Base-by-base conservation (phyloP, 37 sponge, comb jelly and placozoan genomes). In the Hormiphora californensis region DNA sequence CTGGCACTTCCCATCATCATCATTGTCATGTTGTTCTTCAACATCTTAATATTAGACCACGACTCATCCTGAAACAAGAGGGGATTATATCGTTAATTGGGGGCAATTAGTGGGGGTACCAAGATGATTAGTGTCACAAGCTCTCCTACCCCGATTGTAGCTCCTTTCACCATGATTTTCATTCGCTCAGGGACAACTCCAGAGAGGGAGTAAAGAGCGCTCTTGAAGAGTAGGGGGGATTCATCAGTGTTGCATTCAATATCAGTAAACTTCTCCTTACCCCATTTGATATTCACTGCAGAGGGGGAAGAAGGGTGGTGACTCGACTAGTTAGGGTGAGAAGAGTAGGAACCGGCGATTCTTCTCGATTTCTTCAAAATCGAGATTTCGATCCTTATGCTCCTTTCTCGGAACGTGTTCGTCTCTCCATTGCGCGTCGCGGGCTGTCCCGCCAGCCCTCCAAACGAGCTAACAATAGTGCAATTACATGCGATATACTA, bases 281-380 rank as follows among this genome's bases (percentile, higher is more conserved):
- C 98, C 98, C 98, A 97, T 63, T 97, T 97, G 63, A 97, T 95
- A 19, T 86, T 89, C 4, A 97, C 98, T 93, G 85, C 12, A 3
- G 19, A 17, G 39, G 9, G 62, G n/a, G 25, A 59, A n/a, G 62
- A 59, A 27, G 15, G 9, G 12, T 17, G 9, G 53, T 17, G 9
- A 49, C 53, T 49, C 53, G 15, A 15, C 53, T 49, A n/a, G n/a
- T n/a, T n/a, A n/a, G n/a, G n/a, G n/a, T n/a, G n/a, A n/a, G n/a
- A n/a, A n/a, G n/a, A n/a, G n/a, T n/a, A n/a, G n/a, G n/a, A n/a
- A n/a, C n/a, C n/a, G n/a, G n/a, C n/a, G n/a, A n/a, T n/a, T n/a
- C n/a, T n/a, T n/a, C n/a, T n/a, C n/a, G n/a, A n/a, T n/a, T n/a
- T n/a, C n/a, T n/a, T n/a, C n/a, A n/a, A n/a, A n/a, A n/a, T n/a